These are phyloP conservation scores for Orestias chungarensis DNA, from an alignment of 2,797 vertebrate species.

Conservation along the genomic window DNA sequence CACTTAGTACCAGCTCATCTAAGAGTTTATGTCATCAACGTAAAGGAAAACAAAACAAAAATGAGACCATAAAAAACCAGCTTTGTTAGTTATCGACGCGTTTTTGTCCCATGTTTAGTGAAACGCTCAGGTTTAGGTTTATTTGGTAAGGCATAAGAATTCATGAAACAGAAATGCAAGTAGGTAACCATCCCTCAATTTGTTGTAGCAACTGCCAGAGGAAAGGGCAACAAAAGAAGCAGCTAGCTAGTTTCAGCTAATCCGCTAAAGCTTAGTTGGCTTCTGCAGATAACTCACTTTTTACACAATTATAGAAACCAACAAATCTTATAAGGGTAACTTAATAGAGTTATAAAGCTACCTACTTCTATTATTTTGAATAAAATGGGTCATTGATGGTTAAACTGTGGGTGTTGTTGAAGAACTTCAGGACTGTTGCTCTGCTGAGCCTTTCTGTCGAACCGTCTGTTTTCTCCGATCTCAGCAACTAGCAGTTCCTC, in stretches of 20 bases:
- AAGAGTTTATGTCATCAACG: too few relatives aligned
- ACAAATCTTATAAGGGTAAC: too few relatives aligned
- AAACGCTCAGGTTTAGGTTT: neutral
- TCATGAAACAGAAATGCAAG: neutral
- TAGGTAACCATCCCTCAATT: neutral
- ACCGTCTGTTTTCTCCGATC: neutral
- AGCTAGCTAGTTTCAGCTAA: neutral
- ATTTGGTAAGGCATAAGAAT: neutral
- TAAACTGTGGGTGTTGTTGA: neutral
- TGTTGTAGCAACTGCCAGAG: neutral
- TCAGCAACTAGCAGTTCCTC: neutral
- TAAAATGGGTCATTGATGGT: neutral
- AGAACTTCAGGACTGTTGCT: neutral
- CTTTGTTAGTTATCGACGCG: neutral
- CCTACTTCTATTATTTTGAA: neutral
- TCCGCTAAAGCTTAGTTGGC: too few relatives aligned
- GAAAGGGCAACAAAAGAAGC: too few relatives aligned
- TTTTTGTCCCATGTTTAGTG: neutral
- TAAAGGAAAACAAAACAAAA: too few relatives aligned
- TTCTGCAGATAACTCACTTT: too few relatives aligned
- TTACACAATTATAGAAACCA: too few relatives aligned
- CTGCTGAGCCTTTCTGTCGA: slow-evolving; percentile 17
- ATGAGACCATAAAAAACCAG: too few relatives aligned
- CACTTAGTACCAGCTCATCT: too few relatives aligned
- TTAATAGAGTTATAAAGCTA: neutral